These are phyloP conservation scores for Phrynocephalus versicolor DNA, from an alignment of 2,113 vertebrate genomes.

Conservation along the genomic window DNA sequence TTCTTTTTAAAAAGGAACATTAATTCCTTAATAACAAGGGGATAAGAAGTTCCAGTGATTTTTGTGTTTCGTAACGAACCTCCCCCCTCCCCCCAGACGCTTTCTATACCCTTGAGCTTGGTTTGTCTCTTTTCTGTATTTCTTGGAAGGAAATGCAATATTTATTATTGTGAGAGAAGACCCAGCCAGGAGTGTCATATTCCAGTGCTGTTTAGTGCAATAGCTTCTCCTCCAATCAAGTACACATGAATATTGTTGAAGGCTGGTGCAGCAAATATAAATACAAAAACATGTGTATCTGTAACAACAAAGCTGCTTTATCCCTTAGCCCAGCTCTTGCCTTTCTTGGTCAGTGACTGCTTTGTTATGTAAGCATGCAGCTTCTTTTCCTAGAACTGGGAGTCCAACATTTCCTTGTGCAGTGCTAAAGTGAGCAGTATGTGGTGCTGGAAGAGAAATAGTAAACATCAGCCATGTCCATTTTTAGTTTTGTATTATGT, in stretches of 20 bases:
- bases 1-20: not conserved
- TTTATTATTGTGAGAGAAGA: not conserved
- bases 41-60: not conserved
- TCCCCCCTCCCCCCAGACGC: not conserved
- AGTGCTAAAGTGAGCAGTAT: not conserved
- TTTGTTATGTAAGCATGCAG: conserved; percentile 7
- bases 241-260: not conserved
- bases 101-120: not conserved
- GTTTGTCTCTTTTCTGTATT: not conserved
- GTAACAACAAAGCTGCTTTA: not conserved
- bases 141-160: not conserved
- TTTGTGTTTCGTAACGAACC: not conserved
- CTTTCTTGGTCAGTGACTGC: not conserved
- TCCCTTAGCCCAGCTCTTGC: not conserved
- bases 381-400: not conserved
- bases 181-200: not conserved
- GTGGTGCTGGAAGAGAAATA: not conserved
- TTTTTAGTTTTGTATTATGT: not conserved
- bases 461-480: not conserved
- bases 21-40: not conserved
- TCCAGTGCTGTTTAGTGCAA: not conserved
- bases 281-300: not conserved
- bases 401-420: not conserved
- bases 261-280: not conserved
- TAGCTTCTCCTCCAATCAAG: not conserved